These are phyloP conservation scores for Brachyptera risi DNA, from an alignment of 2,888 invertebrate genomes.

Conservation along the genomic window DNA sequence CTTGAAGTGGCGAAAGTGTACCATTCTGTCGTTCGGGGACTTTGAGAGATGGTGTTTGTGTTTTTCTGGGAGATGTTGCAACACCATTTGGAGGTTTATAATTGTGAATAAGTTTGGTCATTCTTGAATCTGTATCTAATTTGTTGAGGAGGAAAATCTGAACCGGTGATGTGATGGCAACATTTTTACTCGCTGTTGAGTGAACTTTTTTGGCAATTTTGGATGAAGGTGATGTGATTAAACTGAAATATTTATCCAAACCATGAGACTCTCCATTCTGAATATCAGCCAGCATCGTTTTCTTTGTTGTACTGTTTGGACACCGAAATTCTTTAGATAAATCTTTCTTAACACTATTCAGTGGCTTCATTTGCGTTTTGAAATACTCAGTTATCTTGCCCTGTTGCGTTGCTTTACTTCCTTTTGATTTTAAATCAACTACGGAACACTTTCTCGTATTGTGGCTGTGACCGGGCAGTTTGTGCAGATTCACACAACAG, in stretches of 20 bases:
- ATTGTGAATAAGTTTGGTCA: not conserved
- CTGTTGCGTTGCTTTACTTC: constrained; percentile 47
- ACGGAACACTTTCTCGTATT: not conserved
- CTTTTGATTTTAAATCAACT: constrained; percentile 35
- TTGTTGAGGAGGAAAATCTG: constrained; percentile 14
- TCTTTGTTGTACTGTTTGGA: constrained; percentile 1
- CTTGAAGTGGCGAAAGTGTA: not conserved
- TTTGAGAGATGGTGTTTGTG: not conserved
- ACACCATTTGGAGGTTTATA: not conserved
- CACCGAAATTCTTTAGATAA: constrained; percentile 20
- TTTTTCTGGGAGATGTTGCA: constrained; percentile 4
- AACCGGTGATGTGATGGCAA: constrained; percentile 7
- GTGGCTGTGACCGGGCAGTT: constrained; percentile 38
- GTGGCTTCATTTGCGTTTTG: constrained; percentile 76
- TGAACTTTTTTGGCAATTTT: constrained; percentile 17
- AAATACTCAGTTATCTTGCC: constrained; percentile 83
- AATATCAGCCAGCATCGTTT: not conserved
- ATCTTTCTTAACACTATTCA: constrained; percentile 36
- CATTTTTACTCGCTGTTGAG: not conserved
- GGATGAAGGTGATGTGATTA: constrained; percentile 6
- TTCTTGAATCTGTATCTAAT: constrained; percentile 1
- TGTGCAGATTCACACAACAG: constrained; percentile 35
- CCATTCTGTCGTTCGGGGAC: not conserved
- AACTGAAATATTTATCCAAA: constrained; percentile 27
- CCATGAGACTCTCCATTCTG: not conserved